Conservation (phyloP, 2,888 invertebrate species). For the Acanthoscelides obtectus region DNA sequence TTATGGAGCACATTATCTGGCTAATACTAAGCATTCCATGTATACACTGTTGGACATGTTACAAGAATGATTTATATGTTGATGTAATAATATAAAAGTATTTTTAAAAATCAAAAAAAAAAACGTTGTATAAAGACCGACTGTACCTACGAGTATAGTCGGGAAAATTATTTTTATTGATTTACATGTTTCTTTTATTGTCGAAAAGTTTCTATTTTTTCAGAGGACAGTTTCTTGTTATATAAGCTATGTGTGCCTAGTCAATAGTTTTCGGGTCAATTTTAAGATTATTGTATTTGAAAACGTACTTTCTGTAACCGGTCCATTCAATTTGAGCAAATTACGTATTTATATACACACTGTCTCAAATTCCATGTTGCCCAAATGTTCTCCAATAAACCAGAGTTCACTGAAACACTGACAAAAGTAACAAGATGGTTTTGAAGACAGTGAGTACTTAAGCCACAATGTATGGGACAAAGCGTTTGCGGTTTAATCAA, state of each 20-base stretch:
- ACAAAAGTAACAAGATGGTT: neutral
- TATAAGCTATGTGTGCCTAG: constrained; percentile 60
- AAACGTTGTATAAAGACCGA: constrained; percentile 37
- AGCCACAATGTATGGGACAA: no score
- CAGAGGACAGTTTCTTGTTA: constrained; percentile 56
- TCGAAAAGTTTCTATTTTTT: constrained; percentile 52
- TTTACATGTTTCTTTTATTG: constrained; percentile 48
- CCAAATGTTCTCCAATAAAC: neutral
- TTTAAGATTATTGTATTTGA: constrained; percentile 33
- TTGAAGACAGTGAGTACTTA: no score
- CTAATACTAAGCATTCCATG: constrained; percentile 45
- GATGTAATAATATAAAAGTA: constrained; percentile 45
- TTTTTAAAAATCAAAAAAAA: constrained; percentile 48
- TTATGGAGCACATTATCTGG: constrained; percentile 50
- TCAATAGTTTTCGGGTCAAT: constrained; percentile 61
- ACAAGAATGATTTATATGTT: constrained; percentile 50
- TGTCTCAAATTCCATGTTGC: neutral
- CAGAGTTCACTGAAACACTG: neutral
- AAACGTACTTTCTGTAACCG: constrained; percentile 7
- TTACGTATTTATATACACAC: neutral
- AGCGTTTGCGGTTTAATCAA: neutral
- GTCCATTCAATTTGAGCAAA: neutral
- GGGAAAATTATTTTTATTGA: constrained; percentile 41
- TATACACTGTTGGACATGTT: constrained; percentile 51
- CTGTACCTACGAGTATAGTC: constrained; percentile 22